Conservation (phyloP, 2,888 invertebrate genomes). For the Cactoblastis cactorum region DNA sequence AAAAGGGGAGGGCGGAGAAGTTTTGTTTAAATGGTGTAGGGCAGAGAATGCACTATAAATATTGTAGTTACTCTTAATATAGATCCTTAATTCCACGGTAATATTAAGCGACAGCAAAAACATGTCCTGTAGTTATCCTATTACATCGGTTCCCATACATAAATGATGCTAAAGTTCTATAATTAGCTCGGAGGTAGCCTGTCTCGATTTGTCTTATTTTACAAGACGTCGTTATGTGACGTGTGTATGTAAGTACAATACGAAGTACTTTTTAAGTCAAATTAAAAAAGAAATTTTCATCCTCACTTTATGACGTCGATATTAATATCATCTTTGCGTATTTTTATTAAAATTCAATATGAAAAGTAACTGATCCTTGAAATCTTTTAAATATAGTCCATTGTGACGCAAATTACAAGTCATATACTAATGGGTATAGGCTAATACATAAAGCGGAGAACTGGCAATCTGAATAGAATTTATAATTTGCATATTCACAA, state of each 20-base stretch:
- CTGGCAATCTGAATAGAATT: not conserved
- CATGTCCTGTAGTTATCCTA: slow-evolving; percentile 9
- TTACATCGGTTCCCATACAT: slow-evolving; percentile 11
- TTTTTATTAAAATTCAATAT: too few relatives aligned
- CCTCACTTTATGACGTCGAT: too few relatives aligned
- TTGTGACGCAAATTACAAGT: not conserved
- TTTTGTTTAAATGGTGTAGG: too few relatives aligned
- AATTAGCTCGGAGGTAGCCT: slow-evolving; percentile 5
- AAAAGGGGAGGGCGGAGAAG: too few relatives aligned
- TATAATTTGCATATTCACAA: not conserved
- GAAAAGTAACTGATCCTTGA: too few relatives aligned
- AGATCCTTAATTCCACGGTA: slow-evolving; percentile 4
- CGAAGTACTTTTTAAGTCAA: too few relatives aligned
- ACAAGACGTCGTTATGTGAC: too few relatives aligned
- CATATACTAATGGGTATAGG: not conserved
- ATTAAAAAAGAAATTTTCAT: too few relatives aligned
- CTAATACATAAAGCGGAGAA: not conserved
- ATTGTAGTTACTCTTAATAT: not conserved
- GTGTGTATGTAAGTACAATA: too few relatives aligned
- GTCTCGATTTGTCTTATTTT: not conserved
- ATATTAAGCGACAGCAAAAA: slow-evolving; percentile 7
- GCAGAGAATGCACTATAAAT: not conserved
- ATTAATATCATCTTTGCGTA: too few relatives aligned
- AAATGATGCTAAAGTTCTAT: slow-evolving; percentile 11
- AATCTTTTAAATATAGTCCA: not conserved